Conservation (phyloP, 2,888 invertebrate species). For the Atrina japonica region DNA sequence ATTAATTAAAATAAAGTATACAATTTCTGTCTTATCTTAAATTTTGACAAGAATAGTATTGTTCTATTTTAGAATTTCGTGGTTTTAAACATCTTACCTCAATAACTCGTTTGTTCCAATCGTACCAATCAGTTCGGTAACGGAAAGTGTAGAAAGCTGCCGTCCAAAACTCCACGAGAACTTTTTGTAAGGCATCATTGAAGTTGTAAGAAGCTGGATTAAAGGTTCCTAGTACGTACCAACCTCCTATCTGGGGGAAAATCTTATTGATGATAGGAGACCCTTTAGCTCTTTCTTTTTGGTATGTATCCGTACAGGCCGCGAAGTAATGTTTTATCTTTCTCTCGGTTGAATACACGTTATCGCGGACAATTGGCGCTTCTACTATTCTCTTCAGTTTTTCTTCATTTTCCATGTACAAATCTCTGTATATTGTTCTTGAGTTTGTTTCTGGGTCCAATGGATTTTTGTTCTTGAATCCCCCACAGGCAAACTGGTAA, state of each 20-base stretch:
- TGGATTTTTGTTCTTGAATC: slow-evolving; percentile 80
- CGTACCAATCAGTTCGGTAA: slow-evolving; percentile 56
- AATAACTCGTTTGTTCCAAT: slow-evolving; percentile 55
- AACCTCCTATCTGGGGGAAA: slow-evolving; percentile 64
- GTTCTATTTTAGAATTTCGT: no score
- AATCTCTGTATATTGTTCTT: slow-evolving; percentile 57
- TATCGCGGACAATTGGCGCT: slow-evolving; percentile 47
- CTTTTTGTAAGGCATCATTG: slow-evolving; percentile 57
- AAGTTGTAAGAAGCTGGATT: slow-evolving; percentile 50
- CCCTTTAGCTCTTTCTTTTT: slow-evolving; percentile 59
- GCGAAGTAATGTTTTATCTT: slow-evolving; percentile 85
- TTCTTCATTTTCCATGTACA: slow-evolving; percentile 66
- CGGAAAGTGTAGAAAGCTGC: slow-evolving; percentile 66
- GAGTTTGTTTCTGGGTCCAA: slow-evolving; percentile 55
- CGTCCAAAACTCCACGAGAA: slow-evolving; percentile 70
- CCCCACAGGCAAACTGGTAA: slow-evolving; percentile 80
- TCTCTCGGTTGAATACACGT: slow-evolving; percentile 81
- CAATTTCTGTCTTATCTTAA: no score
- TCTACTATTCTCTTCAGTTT: slow-evolving; percentile 60
- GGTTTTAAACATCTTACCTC: no score
- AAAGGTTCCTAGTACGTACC: slow-evolving; percentile 64
- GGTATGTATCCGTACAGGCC: slow-evolving; percentile 82
- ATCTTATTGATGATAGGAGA: slow-evolving; percentile 62
- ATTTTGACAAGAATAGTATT: no score
- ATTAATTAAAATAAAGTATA: no score